Percentiles rank a stretch among this genome's conserved stretches.
phyloP scores from a whole-genome alignment of 2,113 vertebrate genomes.

The Corvus cornix region DNA sequence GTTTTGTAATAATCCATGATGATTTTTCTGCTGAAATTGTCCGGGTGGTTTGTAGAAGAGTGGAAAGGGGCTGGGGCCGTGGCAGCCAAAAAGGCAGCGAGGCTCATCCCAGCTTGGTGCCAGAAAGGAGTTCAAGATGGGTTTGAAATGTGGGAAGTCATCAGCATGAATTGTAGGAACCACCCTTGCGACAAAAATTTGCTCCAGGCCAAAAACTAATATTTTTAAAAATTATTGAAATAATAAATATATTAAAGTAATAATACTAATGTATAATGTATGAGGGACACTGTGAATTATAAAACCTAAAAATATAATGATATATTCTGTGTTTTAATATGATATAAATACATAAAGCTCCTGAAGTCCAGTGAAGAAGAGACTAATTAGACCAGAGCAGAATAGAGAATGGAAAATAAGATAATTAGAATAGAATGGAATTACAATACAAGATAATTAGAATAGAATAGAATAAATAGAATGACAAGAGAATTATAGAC shows the following conservation, averaged over 20 bases:
- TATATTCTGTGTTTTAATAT: background rate
- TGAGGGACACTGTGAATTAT: background rate
- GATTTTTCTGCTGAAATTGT: background rate
- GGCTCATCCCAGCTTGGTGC: no score
- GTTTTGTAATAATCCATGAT: background rate
- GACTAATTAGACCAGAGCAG: background rate
- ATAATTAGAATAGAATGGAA: background rate
- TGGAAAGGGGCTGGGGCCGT: background rate
- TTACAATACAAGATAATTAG: background rate
- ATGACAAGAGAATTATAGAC: background rate
- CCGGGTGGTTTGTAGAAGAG: accelerated
- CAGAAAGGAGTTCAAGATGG: background rate
- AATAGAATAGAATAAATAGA: no score
- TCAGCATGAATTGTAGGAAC: accelerated
- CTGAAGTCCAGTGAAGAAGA: background rate
- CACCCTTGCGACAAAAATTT: background rate
- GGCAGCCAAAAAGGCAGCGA: background rate
- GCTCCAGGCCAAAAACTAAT: accelerated
- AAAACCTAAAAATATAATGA: background rate
- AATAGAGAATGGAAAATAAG: background rate
- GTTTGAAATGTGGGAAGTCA: background rate
- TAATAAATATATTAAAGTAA: no score
- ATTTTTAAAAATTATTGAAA: background rate
- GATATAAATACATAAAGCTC: background rate
- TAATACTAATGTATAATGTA: background rate